Base-by-base conservation (phyloP, 2,797 vertebrate species). In the Onychomys arenicola region DNA sequence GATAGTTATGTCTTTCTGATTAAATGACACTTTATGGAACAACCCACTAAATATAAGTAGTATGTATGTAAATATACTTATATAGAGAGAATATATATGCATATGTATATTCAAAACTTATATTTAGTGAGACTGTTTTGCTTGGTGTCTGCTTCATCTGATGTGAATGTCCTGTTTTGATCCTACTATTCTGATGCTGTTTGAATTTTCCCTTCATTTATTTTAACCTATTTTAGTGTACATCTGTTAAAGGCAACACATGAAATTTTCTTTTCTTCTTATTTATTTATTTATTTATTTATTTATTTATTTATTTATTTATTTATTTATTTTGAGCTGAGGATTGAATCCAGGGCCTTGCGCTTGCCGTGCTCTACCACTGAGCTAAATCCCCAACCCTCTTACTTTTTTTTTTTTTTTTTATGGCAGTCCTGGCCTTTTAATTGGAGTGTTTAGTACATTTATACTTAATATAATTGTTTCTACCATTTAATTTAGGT, bases 1-100 rank as follows among this genome's bases (percentile, higher is more conserved):
- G 40, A 75, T 65, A 73, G 17, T 80, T 92, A 32, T 25, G 6
- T 76, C 40, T 95, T 90, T 27, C 34, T 93, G 46, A 46, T 67
- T n/a, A 57, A 76, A 71, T 75, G 43, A 77, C 37, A 61, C 16
- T 91, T 86, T 90, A 80, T 88, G 85, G 95, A 93, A 75, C 82
- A 73, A n/a, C 88, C 63, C 29, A 67, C 40, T 67, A 67, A 77
- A 77, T 77, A 49, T 49, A 77, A 77, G 6, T 32, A 76, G 43
- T 77, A 37, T 63, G 27, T 71, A 40, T 40, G 11, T 40, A 73
- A 37, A 73, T 40, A 40, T 37, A 37, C 69, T 77, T 37, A 32
- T 9, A 77, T 77, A 77, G 49, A 49, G 43, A 16, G 55, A 17
- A 57, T 57, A 57, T 57, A 57, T 57, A 17, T 69, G 6, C 34